A percentile compares a stretch with the other conserved stretches of the same genome.
Conservation (phyloP, 2,888 invertebrate genomes). For the Rhopalosiphum nymphaeae region DNA sequence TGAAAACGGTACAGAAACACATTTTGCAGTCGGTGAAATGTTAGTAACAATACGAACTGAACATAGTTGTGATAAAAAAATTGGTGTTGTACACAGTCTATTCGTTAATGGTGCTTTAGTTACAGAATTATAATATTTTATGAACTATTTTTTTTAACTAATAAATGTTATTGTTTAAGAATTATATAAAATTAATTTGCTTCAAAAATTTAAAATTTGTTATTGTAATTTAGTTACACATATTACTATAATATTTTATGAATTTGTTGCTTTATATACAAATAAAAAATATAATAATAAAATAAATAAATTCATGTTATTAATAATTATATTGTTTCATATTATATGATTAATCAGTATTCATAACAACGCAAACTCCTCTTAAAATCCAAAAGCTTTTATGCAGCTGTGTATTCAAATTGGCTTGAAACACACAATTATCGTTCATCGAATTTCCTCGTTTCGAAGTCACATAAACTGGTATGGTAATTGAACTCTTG, state of each 20-base stretch:
- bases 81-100: constrained; percentile 76
- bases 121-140: background rate
- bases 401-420: constrained; percentile 85
- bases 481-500: constrained; percentile 88
- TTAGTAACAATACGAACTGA: constrained; percentile 74
- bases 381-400: constrained; percentile 91
- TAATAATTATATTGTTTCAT: no score
- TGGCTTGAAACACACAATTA: constrained; percentile 89
- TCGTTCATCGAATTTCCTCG: constrained; percentile 90
- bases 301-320: constrained; percentile 76
- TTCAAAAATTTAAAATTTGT: background rate
- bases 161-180: constrained; percentile 28
- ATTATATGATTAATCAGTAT: constrained; percentile 77
- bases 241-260: background rate
- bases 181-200: background rate
- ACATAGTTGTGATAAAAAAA: constrained; percentile 74
- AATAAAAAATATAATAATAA: background rate
- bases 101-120: constrained; percentile 71
- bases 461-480: constrained; percentile 90
- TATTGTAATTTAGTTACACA: background rate
- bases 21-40: constrained; percentile 76
- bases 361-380: constrained; percentile 89
- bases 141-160: background rate
- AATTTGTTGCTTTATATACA: background rate
- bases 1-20: constrained; percentile 87